Percentiles rank a stretch among this genome's conserved stretches.
These are phyloP conservation scores for Homalodisca vitripennis DNA, from an alignment of 1,140 invertebrate species.

Conservation along the genomic window DNA sequence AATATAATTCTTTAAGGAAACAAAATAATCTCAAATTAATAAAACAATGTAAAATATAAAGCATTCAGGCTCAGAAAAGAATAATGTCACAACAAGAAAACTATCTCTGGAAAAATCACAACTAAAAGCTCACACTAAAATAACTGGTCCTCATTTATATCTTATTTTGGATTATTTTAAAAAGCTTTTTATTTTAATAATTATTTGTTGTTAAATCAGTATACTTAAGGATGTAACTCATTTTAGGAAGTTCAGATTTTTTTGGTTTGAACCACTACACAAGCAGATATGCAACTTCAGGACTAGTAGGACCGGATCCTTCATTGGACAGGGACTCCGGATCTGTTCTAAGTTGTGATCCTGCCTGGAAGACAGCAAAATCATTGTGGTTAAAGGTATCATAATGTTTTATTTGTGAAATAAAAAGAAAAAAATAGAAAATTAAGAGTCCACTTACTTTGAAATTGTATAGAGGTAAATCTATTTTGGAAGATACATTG, in stretches of 20 bases:
- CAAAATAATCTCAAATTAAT: too few species aligned
- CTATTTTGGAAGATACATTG: not conserved
- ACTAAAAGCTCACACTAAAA: not conserved
- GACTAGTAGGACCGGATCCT: conserved; percentile 45
- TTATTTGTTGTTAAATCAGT: not conserved
- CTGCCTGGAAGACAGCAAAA: conserved; percentile 50
- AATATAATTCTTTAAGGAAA: too few species aligned
- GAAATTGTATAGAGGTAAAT: not conserved
- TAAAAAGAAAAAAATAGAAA: too few species aligned
- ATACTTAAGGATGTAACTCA: not conserved
- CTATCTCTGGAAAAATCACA: not conserved
- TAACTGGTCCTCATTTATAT: not conserved
- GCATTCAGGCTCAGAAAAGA: too few species aligned
- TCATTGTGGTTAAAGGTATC: conserved; percentile 55
- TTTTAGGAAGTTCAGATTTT: conserved; percentile 56
- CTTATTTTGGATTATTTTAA: not conserved
- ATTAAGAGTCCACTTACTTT: too few species aligned
- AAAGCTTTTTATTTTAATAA: not conserved
- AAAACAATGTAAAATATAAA: too few species aligned
- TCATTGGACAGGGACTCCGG: conserved; percentile 54
- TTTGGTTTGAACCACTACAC: conserved; percentile 62
- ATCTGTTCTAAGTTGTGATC: conserved; percentile 48
- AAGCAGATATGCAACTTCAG: conserved; percentile 41
- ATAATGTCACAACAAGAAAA: not conserved
- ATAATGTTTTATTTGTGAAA: too few species aligned